These are phyloP conservation scores for Ophiodon elongatus DNA, from an alignment of 2,113 vertebrate species.

Conservation along the genomic window DNA sequence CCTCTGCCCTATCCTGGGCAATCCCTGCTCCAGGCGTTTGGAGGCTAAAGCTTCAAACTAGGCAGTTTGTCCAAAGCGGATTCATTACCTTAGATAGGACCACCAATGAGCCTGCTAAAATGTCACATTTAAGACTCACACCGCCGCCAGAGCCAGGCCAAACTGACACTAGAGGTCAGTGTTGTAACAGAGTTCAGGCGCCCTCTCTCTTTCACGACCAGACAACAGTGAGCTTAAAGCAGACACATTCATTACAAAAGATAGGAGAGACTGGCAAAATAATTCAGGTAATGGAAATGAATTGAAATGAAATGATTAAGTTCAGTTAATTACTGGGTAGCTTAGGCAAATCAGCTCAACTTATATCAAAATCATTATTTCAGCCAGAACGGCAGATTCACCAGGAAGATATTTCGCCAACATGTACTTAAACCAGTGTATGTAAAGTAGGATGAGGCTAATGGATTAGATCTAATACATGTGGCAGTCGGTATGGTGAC, in stretches of 20 bases:
- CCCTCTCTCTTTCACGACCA: not conserved
- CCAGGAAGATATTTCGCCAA: slow-evolving; percentile 72
- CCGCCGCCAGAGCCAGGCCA: not conserved
- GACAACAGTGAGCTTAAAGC: slow-evolving; percentile 46
- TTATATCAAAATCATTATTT: slow-evolving; percentile 78
- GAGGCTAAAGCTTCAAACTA: slow-evolving; percentile 74
- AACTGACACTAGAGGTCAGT: slow-evolving; percentile 95
- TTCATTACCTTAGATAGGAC: slow-evolving; percentile 79
- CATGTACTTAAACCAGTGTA: slow-evolving; percentile 69
- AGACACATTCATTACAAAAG: slow-evolving; percentile 64
- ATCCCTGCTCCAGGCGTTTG: slow-evolving; percentile 77
- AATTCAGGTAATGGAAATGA: slow-evolving; percentile 80
- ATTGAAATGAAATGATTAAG: slow-evolving; percentile 83
- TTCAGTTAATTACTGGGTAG: slow-evolving; percentile 80
- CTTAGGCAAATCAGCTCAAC: slow-evolving; percentile 82
- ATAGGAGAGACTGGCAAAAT: slow-evolving; percentile 58
- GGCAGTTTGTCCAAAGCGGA: slow-evolving; percentile 79
- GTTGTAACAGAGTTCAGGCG: slow-evolving; percentile 89
- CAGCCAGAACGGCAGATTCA: slow-evolving; percentile 68
- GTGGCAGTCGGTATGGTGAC: slow-evolving; percentile 43
- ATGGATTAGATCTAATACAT: slow-evolving; percentile 64
- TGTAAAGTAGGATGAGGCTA: slow-evolving; percentile 63
- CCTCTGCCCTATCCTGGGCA: slow-evolving; percentile 78
- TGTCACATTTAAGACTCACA: slow-evolving; percentile 62
- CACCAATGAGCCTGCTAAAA: slow-evolving; percentile 72